Evolutionary conservation across 2,888 invertebrate genomes (phyloP), one percentile per base, ranked within the genome.

Genomic region (Metacarcinus magister): DNA sequence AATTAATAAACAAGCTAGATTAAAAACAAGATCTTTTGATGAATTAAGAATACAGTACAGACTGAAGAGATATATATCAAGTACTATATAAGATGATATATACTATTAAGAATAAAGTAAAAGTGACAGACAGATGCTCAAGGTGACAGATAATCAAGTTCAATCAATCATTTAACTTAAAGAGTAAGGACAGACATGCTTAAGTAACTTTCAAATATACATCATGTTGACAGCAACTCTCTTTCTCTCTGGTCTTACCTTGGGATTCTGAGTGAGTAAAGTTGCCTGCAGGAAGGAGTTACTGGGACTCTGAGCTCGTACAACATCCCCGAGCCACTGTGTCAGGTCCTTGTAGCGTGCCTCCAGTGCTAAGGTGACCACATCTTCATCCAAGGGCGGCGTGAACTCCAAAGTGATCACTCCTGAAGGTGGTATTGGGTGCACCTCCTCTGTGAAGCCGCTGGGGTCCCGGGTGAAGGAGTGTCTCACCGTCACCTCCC

Each of bases 291-390:
- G 97, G 97, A 98, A 98, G 54, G 98, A 98, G 95, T 98, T 98
- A 97, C 98, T 98, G 1, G 98, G 98, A 1, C 98, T 98, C 95
- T 98, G 98, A 23, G 98, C 98, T 94, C 98, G 98, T 97, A 98
- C 98, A 5, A 98, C 98, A 94, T 98, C 98, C 0, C 98, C 98
- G 95, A 99, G 98, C 97, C 98, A 98, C 97, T 98, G 98, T 96
- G 98, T 98, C 67, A 99, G 98, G 97, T 98, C 99, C 97, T 98
- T 98, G 97, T 99, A 99, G 97, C 98, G 98, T 2, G 99, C 98
- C 98, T 98, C 98, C 97, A 99, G 98, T 97, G 98, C 98, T 67
- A 99, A 98, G 3, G 98, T 98, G 32, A 98, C 98, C 90, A 98
- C 98, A 82, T 98, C 98, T 91, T 98, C 98, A 93, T 98, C 98